Evolutionary conservation across 2,888 invertebrate genomes (phyloP), one percentile per base, ranked within the genome.

Genomic region (Hesperia comma): DNA sequence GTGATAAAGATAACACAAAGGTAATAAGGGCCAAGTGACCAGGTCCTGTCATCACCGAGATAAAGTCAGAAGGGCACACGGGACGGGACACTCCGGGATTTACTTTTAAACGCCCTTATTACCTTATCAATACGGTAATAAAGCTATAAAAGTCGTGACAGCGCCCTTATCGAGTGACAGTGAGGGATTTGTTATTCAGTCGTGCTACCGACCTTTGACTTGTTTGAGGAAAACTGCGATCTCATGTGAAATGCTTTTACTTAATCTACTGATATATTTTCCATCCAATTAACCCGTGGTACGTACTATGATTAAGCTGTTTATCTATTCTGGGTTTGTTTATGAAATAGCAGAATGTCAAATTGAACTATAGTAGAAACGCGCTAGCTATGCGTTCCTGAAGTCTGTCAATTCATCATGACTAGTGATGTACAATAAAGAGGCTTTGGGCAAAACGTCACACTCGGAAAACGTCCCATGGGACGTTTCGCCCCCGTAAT

Each of bases 161-260:
- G 33, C 33, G 55, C 51, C 17, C 49, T 63, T 63, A 63, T 63
- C 56, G 49, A 40, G 2, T 57, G 63, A 63, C 56, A 63, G 37
- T 56, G 37, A 51, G 37, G 37, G 12, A 49, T 63, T 56, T 63
- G 57, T 60, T 60, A 19, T 46, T 49, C 21, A 56, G 15, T 49
- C 40, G 21, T 51, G 49, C 37, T 37, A 46, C 6, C 32, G 46
- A 63, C 56, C 63, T 56, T 56, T 51, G 33, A 14, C 19, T 8
- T 49, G 49, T 15, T 63, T 40, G 40, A 21, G 63, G 63, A 57
- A 51, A 63, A 63, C 40, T 40, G 21, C 15, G 26, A 12, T 49
- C 41, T 57, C 57, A 33, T 6, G 17, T 49, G 40, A 53, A 53
- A 40, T 61, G 61, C n/a, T 51, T 61, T 61, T 26, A n/a, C 10